Evolutionary conservation across 2,888 invertebrate species (phyloP), one percentile per base, ranked within the genome.

Genomic region (Diaperis boleti): DNA sequence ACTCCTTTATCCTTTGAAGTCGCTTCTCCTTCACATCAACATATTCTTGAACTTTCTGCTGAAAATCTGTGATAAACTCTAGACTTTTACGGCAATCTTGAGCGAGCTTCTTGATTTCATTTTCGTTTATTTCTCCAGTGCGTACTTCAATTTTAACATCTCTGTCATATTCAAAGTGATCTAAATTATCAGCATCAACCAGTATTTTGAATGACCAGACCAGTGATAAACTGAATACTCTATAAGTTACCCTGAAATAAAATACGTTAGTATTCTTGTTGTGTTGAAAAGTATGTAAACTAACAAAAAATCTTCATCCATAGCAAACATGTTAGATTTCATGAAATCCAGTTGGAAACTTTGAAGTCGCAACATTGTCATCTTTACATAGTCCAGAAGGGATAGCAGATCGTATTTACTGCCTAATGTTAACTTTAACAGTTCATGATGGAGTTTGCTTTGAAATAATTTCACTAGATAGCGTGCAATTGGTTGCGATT

Each of bases 301-400:
- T 26, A 37, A 57, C 57, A 20, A 11, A 15, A 57, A 57, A 14
- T 57, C 17, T 22, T 37, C 14, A 13, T 37, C 39, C 15, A 57
- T 47, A 17, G n/a, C 15, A 11, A 47, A 7, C 5, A 6, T 3
- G 0, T 57, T 3, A 14, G 4, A 33, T 11, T 8, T 13, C 8
- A 29, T 8, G 8, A 26, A 45, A 1, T 47, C 37, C 8, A 26
- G 22, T 1, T 37, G 26, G 13, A 45, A 45, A 17, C 10, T 8
- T 8, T 35, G 10, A 37, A 47, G 2, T 37, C 29, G 6, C n/a
- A 45, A 29, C 26, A 49, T 26, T 31, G 33, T 29, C 29, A 49
- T 39, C 26, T 59, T 11, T 1, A 59, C 49, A 11, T 59, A 59
- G 15, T 59, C 59, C 7, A 59, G 37, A 3, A 59, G 31, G 1